These are phyloP conservation scores for Geothlypis trichas DNA, from an alignment of 2,113 vertebrate genomes.

Conservation along the genomic window DNA sequence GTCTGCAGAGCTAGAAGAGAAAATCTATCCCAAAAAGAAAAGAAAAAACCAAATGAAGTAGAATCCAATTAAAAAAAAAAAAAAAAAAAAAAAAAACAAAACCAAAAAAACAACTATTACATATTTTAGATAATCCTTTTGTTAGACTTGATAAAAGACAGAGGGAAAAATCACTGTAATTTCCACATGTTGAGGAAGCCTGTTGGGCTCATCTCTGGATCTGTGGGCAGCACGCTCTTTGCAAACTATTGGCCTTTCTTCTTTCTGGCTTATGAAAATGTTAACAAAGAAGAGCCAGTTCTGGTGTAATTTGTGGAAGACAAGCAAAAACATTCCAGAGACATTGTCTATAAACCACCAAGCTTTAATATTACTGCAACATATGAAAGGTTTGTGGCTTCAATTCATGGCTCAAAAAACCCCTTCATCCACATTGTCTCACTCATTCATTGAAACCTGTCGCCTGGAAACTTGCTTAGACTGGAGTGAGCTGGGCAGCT, in stretches of 20 bases:
- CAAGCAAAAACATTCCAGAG: not conserved
- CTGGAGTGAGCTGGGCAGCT: not conserved
- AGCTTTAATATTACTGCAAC: constrained; percentile 3
- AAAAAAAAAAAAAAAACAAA: not conserved
- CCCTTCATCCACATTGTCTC: not conserved
- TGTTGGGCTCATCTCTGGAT: not conserved
- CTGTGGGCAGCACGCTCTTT: not conserved
- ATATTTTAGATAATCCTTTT: not conserved
- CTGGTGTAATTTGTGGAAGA: constrained; percentile 3
- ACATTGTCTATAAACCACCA: not conserved
- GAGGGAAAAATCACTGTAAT: not conserved
- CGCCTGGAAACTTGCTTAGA: constrained; percentile 10
- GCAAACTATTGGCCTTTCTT: not conserved
- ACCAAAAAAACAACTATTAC: not conserved
- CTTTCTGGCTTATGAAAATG: not conserved
- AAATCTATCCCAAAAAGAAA: not conserved
- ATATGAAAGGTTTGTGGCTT: not conserved
- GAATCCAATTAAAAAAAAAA: not conserved
- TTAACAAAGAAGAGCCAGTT: not conserved
- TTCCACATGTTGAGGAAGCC: not conserved
- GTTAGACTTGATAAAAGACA: not conserved
- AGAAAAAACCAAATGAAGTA: not conserved
- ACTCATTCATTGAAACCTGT: not conserved
- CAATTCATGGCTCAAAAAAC: constrained; percentile 3
- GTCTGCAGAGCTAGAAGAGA: not conserved